Conservation (phyloP, 2,113 vertebrate genomes). For the Macrotis lagotis region DNA sequence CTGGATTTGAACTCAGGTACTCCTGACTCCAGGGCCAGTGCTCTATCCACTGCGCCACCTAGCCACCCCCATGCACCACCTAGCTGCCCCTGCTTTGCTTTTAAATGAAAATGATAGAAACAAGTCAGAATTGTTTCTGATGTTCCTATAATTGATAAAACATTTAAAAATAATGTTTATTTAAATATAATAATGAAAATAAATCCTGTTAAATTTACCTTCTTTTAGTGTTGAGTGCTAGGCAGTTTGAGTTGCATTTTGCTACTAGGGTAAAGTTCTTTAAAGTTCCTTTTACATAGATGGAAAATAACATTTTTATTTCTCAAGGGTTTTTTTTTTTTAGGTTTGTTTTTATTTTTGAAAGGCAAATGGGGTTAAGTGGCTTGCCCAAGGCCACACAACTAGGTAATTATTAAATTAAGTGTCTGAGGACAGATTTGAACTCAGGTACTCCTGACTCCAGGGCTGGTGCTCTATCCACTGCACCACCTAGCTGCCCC, state of each 20-base stretch:
- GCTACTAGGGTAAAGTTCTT: not conserved
- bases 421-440: too few relatives aligned
- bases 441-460: too few relatives aligned
- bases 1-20: too few relatives aligned
- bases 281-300: not conserved
- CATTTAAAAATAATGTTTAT: not conserved
- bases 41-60: too few relatives aligned
- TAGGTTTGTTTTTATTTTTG: too few relatives aligned
- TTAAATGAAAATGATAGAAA: not conserved
- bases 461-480: too few relatives aligned
- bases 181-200: not conserved
- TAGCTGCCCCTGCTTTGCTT: not conserved
- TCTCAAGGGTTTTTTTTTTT: not conserved
- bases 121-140: not conserved
- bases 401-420: too few relatives aligned
- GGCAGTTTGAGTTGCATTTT: not conserved
- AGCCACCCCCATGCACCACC: too few relatives aligned
- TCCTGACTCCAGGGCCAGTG: too few relatives aligned
- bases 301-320: not conserved
- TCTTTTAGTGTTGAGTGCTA: not conserved
- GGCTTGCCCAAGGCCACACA: too few relatives aligned
- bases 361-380: too few relatives aligned
- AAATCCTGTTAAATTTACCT: not conserved
- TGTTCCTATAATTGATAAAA: not conserved
- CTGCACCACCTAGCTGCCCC: too few relatives aligned